Conservation (phyloP, 2,113 vertebrate species). For the Picathartes gymnocephalus region DNA sequence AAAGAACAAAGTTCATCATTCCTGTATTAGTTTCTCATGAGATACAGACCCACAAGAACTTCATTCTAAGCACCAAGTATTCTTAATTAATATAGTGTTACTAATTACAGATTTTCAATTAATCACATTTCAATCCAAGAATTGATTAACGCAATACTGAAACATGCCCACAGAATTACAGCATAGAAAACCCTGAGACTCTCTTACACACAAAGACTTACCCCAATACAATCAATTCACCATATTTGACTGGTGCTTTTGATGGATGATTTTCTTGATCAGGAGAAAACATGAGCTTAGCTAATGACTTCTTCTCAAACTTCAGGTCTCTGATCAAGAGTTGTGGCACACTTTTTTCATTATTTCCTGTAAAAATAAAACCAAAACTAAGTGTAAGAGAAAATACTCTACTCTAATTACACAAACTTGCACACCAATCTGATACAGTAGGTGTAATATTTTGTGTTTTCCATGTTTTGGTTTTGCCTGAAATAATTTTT, state of each 20-base stretch:
- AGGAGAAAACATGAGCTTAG: constrained; percentile 95
- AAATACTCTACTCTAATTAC: neutral
- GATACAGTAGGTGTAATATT: neutral
- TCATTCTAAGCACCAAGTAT: neutral
- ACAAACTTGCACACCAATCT: neutral
- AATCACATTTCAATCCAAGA: neutral
- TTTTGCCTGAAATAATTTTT: neutral
- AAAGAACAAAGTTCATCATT: neutral
- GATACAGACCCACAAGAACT: neutral
- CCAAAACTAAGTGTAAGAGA: neutral
- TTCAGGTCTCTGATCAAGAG: constrained; percentile 75
- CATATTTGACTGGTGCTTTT: constrained; percentile 98
- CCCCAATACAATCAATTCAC: constrained; percentile 98
- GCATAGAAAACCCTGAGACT: neutral
- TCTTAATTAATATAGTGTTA: neutral
- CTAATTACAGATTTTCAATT: neutral
- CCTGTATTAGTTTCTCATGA: neutral
- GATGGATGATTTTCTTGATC: constrained; percentile 99
- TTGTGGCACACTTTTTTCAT: constrained; percentile 79
- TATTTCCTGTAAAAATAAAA: constrained; percentile 74
- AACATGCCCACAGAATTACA: neutral
- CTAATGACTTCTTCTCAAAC: constrained; percentile 75
- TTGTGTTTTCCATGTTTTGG: neutral
- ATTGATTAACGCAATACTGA: neutral
- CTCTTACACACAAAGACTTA: constrained; percentile 72